Base-by-base conservation (phyloP, 2,888 invertebrate genomes). In the Gerosis bhagava region DNA sequence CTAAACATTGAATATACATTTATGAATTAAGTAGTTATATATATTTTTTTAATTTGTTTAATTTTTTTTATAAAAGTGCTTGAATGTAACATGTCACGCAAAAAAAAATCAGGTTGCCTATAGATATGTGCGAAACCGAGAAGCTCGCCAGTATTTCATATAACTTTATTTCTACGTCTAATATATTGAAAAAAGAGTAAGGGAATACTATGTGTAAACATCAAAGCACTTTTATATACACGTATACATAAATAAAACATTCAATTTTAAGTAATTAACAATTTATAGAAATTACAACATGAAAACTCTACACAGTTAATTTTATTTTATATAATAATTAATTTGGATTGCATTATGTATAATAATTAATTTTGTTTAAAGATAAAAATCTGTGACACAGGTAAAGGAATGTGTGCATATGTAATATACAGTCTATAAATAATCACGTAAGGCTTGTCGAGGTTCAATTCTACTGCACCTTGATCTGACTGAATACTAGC, bases 241-340 rank as follows among this genome's bases (percentile, higher is more conserved):
- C 8, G 6, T 25, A 7, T 13, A 11, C 11, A 17, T 19, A 8
- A 34, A 15, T 19, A 42, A 19, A n/a, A n/a, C n/a, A n/a, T n/a
- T n/a, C n/a, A n/a, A n/a, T n/a, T n/a, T n/a, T 26, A 28, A 26
- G 25, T 19, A 31, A 22, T n/a, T n/a, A n/a, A n/a, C n/a, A n/a
- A 40, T 31, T 29, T 42, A 15, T 21, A 43, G 35, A 43, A 35
- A 13, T 35, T 7, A 35, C 35, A 43, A 43, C 34, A 35, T 19
- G 28, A 43, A 35, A 13, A 35, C n/a, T 35, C 35, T 35, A 43
- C 17, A 34, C 34, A 26, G 35, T 15, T 43, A 43, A 43, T 19
- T 35, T 32, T 35, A 35, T 22, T 26, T 28, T 26, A 43, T 43
- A 43, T 11, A 42, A 32, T 42, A 42, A 34, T 5, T 5, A 7